These are phyloP conservation scores for Charaxes varanes DNA, from an alignment of 1,140 invertebrate genomes.

Conservation along the genomic window DNA sequence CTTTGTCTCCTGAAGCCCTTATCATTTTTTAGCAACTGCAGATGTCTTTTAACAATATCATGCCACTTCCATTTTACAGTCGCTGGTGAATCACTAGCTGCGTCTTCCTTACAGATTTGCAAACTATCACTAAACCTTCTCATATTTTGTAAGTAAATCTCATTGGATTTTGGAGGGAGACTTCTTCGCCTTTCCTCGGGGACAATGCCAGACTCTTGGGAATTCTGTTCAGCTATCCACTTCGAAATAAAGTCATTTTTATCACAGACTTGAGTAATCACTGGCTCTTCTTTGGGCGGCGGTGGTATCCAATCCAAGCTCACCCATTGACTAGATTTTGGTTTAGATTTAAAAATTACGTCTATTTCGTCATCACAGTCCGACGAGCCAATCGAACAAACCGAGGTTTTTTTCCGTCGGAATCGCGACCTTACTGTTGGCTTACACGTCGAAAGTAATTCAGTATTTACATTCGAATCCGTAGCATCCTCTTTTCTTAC, in stretches of 20 bases:
- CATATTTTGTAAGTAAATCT: conserved; percentile 73
- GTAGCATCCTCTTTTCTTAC: conserved; percentile 54
- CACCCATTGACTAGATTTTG: conserved; percentile 74
- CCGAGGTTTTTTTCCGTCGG: conserved; percentile 68
- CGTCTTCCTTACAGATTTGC: conserved; percentile 73
- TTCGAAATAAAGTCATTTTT: conserved; percentile 73
- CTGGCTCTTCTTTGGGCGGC: conserved; percentile 68
- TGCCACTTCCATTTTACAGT: conserved; percentile 74
- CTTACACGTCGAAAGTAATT: conserved; percentile 41
- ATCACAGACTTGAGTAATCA: conserved; percentile 65
- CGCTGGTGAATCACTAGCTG: conserved; percentile 71
- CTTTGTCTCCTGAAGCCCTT: conserved; percentile 74
- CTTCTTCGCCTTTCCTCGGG: conserved; percentile 67
- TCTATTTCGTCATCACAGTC: conserved; percentile 70
- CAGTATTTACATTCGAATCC: conserved; percentile 38
- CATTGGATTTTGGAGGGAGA: conserved; percentile 70
- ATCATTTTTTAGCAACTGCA: conserved; percentile 73
- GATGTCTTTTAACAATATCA: conserved; percentile 73
- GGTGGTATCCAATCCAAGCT: conserved; percentile 72
- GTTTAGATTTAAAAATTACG: conserved; percentile 74
- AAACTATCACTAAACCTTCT: conserved; percentile 74
- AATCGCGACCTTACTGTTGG: conserved; percentile 56
- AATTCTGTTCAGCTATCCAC: conserved; percentile 71
- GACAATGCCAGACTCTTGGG: conserved; percentile 54
- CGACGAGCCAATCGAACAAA: conserved; percentile 70